These are phyloP conservation scores for Acanthisitta chloris DNA, from an alignment of 2,113 vertebrate species.

Conservation along the genomic window DNA sequence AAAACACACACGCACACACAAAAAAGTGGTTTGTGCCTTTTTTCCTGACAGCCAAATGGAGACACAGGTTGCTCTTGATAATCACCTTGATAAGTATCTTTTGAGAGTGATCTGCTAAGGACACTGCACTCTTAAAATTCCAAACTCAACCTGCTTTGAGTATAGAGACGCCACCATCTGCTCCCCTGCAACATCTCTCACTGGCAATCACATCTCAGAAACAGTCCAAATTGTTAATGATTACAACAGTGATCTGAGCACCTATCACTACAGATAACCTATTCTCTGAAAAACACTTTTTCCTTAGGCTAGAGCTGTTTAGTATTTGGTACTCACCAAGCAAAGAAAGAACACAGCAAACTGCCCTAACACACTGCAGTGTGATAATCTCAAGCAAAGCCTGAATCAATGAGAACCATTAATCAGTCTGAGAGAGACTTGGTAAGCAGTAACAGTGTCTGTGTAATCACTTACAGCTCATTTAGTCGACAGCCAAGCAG, in stretches of 20 bases:
- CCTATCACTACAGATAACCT: neutral
- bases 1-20: neutral
- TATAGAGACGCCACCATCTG: neutral
- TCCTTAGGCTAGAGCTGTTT: neutral
- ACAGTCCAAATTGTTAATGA: neutral
- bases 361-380: neutral
- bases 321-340: neutral
- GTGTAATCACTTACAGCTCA: slow-evolving; percentile 35
- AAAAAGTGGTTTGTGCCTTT: neutral
- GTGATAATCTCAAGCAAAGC: neutral
- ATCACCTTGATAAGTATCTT: neutral
- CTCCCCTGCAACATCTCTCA: neutral
- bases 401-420: neutral
- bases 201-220: neutral
- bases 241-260: neutral
- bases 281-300: neutral
- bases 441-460: neutral
- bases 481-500: slow-evolving; percentile 28
- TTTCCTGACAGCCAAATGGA: neutral
- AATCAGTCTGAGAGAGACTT: slow-evolving; percentile 18
- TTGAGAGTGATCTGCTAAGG: neutral
- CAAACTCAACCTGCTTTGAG: neutral
- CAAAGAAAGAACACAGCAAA: neutral
- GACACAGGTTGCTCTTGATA: neutral
- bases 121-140: neutral